Evolutionary conservation across 1,140 invertebrate genomes (phyloP).

Genomic region (Medauroidea extradentata): DNA sequence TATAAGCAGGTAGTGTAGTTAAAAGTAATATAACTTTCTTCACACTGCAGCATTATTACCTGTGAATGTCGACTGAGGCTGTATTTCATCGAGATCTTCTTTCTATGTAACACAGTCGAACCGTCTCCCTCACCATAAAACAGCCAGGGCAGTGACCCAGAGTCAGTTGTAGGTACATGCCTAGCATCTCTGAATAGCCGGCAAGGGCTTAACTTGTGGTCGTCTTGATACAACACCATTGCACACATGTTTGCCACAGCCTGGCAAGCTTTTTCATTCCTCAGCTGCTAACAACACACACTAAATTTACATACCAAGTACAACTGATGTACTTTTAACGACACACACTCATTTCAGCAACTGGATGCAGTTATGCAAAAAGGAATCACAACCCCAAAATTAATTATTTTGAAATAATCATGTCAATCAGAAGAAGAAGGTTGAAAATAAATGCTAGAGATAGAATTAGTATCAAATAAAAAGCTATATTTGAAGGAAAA

Average conservation of each 20-base stretch:
- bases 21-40: too few species aligned
- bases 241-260: conserved; percentile 65
- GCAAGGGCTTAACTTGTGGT: conserved; percentile 39
- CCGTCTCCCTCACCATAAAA: conserved; percentile 52
- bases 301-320: too few species aligned
- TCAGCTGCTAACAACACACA: conserved; percentile 43
- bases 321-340: too few species aligned
- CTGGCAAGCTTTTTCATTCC: conserved; percentile 57
- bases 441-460: not conserved
- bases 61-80: conserved; percentile 45
- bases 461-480: not conserved
- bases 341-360: too few species aligned
- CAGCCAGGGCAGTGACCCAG: conserved; percentile 45
- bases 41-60: too few species aligned
- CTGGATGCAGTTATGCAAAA: too few species aligned
- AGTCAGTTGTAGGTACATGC: conserved; percentile 38
- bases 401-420: not conserved
- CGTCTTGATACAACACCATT: conserved; percentile 52
- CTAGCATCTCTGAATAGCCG: conserved; percentile 45
- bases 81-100: conserved; percentile 49
- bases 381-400: too few species aligned
- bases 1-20: too few species aligned
- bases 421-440: not conserved
- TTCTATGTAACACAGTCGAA: conserved; percentile 44
- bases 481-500: too few species aligned